Base-by-base conservation (phyloP, 2,797 vertebrate genomes). In the Periophthalmus magnuspinnatus region DNA sequence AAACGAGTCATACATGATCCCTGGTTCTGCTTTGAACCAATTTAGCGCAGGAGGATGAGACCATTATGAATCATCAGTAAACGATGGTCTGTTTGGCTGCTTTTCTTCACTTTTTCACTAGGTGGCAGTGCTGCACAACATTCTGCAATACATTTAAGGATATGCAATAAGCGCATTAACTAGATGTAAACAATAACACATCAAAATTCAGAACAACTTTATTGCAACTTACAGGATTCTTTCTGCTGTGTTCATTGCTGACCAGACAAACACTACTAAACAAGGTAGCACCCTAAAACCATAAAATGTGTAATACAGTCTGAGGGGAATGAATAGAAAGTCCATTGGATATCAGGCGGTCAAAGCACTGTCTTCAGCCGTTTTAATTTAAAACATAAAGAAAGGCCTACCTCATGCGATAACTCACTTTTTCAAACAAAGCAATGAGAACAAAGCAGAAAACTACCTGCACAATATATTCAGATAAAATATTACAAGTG, bases 341-440 rank as follows among this genome's bases (percentile, higher is more conserved):
- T 83, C 83, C 78, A 84, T 88, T 80, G 79, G 62, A 66, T 84
- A 77, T 76, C 83, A 84, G 79, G 80, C 69, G 74, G 74, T 79
- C 80, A 72, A 74, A 77, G 66, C 58, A 76, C 79, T 84, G 85
- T 91, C 84, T 85, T 85, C 84, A 90, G 88, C 87, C 80, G 92
- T 90, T 93, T 92, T 92, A 90, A 91, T 90, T 92, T 91, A 93
- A 92, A 93, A 92, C 89, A 90, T 91, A 92, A 92, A 88, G 82
- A 80, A 83, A 89, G 86, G 90, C 88, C 87, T 84, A 85, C 83
- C 86, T 84, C 85, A 75, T 77, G 74, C 68, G 45, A 78, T 57
- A 75, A 62, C 71, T 72, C 77, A 84, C 77, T 89, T 70, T 87
- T 58, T 75, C 73, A 70, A 75, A 74, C 82, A 85, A 81, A 89